Evolutionary conservation across 2,888 invertebrate genomes (phyloP), one percentile per base, ranked within the genome.

Genomic region (Drosophila colorata): DNA sequence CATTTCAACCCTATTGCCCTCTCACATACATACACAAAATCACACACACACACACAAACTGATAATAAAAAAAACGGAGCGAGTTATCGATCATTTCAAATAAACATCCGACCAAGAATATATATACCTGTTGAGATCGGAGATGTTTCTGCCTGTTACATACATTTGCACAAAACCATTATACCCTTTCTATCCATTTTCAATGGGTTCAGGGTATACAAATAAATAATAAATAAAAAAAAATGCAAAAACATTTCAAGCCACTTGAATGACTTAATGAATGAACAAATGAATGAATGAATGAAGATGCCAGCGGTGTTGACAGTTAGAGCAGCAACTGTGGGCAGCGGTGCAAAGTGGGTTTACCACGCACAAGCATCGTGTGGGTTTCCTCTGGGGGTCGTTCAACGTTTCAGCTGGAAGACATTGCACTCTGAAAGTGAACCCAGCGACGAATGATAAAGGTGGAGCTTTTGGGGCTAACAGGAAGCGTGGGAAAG

Each of bases 251-350:
- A 57, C 46, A 23, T 53, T 80, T 81, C 76, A 80, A 67, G 72
- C 64, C 49, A 67, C 76, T 65, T 81, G 69, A 81, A 55, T 74
- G 64, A 55, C 37, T 71, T 84, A 81, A 87, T 81, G 87, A 87
- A 85, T 72, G 64, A 60, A 20, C 25, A 65, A 37, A 46, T 71
- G 66, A 58, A 53, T 56, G n/a, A n/a, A 53, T 64, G 60, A 66
- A 67, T 67, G 41, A 47, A 65, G 58, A 60, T 37, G 66, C 40
- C 40, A 47, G 13, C 64, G 8, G 25, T 25, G 69, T 59, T 67
- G 58, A 58, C 68, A 46, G 67, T 46, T 33, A 56, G 52, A 38
- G 56, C 25, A 56, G 43, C 43, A 69, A 76, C 44, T 43, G 51
- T 59, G 49, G 47, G 37, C 31, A 57, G 37, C 33, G 41, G 46